Base-by-base conservation (phyloP, 1,140 invertebrate genomes). In the Archivesica marissinica region DNA sequence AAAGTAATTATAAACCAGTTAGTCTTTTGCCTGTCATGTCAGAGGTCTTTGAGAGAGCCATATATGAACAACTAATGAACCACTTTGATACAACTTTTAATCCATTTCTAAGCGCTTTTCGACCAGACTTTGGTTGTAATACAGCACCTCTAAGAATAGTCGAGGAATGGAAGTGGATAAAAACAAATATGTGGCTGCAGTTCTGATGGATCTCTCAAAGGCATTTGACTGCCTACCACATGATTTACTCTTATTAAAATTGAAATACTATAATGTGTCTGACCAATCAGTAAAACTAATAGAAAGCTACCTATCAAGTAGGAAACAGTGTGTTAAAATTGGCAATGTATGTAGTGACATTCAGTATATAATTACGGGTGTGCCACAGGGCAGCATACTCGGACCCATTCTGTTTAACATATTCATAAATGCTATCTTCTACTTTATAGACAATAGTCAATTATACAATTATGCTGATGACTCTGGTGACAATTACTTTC, bases 131-230 rank as follows among this genome's bases (percentile, higher is more conserved):
- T 76, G 61, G 72, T 20, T 81, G 74, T 39, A 74, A 86, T 52
- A 47, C 72, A 23, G 54, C 74, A 23, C 52, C 83, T 41, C 28
- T 75, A n/a, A 47, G 28, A 81, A 70, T 79, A 1, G 50, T 68
- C 2, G 74, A 86, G n/a, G 66, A 86, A 20, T 72, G 64, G 54
- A 80, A 61, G 75, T 86, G 28, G 70, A 86, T 30, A 77, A 66
- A n/a, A 81, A 81, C 28, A n/a, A 86, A 15, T 86, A 52, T 76
- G 1, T 54, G 35, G 70, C 72, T 38, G 72, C 74, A 23, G 78
- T 82, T 66, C 50, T 86, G 28, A 86, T 86, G 75, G 76, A 86
- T 28, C 77, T 86, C 25, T 80, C 77, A 38, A 86, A 86, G 56
- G 85, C 85, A n/a, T 79, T 72, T 75, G 84, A 74, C 75, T 81